These are phyloP conservation scores for Erebia palarica DNA, from an alignment of 2,888 invertebrate genomes.

Conservation along the genomic window DNA sequence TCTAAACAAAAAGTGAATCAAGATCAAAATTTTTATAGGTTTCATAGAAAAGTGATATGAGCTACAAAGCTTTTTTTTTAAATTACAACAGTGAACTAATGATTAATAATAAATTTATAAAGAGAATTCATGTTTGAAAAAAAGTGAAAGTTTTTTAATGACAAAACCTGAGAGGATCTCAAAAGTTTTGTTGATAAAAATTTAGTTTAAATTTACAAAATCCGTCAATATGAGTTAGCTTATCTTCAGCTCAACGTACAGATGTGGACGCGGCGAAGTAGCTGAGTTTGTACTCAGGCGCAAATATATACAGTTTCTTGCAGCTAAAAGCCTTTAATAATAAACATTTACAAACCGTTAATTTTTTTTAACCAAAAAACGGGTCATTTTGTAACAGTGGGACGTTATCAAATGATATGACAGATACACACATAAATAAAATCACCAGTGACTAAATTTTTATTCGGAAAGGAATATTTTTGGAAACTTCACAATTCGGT, in stretches of 20 bases:
- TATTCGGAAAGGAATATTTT: too few relatives aligned
- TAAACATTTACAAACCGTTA: too few relatives aligned
- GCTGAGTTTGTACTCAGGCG: too few relatives aligned
- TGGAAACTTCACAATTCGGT: too few relatives aligned
- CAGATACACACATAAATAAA: too few relatives aligned
- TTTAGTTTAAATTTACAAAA: not conserved
- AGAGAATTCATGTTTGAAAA: not conserved
- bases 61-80: not conserved
- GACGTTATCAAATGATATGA: too few relatives aligned
- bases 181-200: not conserved
- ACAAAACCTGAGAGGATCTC: not conserved
- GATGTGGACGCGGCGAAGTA: not conserved
- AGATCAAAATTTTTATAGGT: not conserved
- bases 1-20: conserved; percentile 19
- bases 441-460: too few relatives aligned
- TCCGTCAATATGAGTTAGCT: not conserved
- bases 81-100: not conserved
- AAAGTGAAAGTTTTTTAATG: conserved; percentile 2
- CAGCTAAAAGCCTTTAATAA: too few relatives aligned
- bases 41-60: not conserved
- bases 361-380: too few relatives aligned
- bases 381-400: too few relatives aligned
- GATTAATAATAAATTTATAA: not conserved
- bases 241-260: not conserved
- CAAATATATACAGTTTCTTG: too few relatives aligned